Evolutionary conservation across 2,797 vertebrate genomes (phyloP), one percentile per base, ranked within the genome.

Genomic region (Crenuchus spilurus): DNA sequence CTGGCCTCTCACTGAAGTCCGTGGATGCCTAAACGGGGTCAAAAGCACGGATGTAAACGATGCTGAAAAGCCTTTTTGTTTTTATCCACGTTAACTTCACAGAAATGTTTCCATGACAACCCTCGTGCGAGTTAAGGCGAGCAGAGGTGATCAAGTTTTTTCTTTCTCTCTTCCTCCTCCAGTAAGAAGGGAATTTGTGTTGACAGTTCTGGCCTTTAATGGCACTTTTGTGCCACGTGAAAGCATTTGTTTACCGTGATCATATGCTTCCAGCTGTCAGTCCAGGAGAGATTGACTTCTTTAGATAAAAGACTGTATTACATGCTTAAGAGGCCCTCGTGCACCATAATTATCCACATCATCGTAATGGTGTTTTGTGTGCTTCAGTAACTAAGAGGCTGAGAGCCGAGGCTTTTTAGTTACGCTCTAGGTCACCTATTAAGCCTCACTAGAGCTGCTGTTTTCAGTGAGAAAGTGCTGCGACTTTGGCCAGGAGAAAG

Each of bases 141-240:
- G 92, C 93, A 93, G 93, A 95, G 95, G 95, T 98, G 95, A 97
- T 97, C 95, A 96, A 95, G 93, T 94, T 91, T 89, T 92, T 92
- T 18, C 65, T 54, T 72, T 65, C 37, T 65, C 66, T 54, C 24
- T 54, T 74, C 65, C 39, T 79, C 62, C 85, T 90, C 86, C 82
- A 88, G 87, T 90, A 94, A 95, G 94, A 97, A 92, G 94, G 92
- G 94, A 95, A 98, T 99, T 93, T 95, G 92, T 96, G 94, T 96
- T 97, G 96, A 97, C 95, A 97, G 95, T 96, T 95, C 93, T 96
- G 95, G 96, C 96, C 95, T 97, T 97, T 98, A 95, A 95, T 96
- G 92, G 93, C 93, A 95, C 94, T 97, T 95, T 95, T 94, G 91
- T 94, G 93, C 93, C 83, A 83, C 89, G 89, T 93, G 92, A 94